A percentile compares a stretch with the other conserved stretches of the same genome.
Evolutionary conservation across 2,888 invertebrate species (phyloP).

Genomic region (Seira sanloemensis): DNA sequence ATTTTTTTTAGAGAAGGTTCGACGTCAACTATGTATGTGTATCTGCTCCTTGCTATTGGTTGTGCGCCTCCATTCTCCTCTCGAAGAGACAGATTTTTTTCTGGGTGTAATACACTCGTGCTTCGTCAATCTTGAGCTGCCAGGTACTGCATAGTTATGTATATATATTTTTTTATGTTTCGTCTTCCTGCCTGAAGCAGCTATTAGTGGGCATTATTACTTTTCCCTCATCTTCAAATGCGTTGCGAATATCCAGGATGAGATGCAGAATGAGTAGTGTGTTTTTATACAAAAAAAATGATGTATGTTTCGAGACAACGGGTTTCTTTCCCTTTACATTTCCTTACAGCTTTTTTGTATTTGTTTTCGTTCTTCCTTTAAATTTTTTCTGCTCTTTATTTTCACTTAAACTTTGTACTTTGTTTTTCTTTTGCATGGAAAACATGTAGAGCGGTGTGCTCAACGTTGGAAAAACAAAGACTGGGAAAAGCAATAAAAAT

Average conservation of each 20-base stretch:
- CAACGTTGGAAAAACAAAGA: neutral
- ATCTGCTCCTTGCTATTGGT: neutral
- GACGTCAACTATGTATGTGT: too few relatives aligned
- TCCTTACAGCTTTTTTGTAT: neutral
- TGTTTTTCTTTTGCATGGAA: neutral
- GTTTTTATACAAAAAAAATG: neutral
- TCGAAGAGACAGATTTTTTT: neutral
- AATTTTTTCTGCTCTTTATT: neutral
- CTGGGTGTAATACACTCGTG: too few relatives aligned
- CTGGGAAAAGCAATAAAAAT: conserved; percentile 1
- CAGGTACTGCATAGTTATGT: neutral
- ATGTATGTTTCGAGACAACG: neutral
- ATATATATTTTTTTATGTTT: neutral
- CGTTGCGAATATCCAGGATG: neutral
- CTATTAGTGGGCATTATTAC: neutral
- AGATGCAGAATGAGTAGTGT: too few relatives aligned
- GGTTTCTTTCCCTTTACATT: neutral
- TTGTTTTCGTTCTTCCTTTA: neutral
- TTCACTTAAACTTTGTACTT: conserved; percentile 4
- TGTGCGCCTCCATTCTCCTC: neutral
- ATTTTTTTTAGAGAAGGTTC: too few relatives aligned
- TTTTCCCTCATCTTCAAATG: neutral
- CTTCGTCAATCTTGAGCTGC: neutral
- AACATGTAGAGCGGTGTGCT: neutral
- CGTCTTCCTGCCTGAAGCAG: neutral